Conservation (phyloP, 2,113 vertebrate genomes). For the Oenanthe oenanthe region DNA sequence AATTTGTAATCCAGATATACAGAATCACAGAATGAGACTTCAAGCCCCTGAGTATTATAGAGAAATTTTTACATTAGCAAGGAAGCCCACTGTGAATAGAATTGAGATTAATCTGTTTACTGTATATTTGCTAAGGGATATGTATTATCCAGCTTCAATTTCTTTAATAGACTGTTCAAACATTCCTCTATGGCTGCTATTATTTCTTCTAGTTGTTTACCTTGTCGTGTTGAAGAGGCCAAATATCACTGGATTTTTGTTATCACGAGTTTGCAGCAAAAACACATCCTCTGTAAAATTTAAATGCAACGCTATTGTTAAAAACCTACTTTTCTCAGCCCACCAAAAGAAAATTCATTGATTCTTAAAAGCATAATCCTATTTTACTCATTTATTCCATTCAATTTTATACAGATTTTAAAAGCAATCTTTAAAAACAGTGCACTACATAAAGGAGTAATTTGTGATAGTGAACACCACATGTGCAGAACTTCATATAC, state of each 20-base stretch:
- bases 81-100: neutral
- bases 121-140: neutral
- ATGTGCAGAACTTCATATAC: neutral
- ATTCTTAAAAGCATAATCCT: neutral
- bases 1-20: neutral
- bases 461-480: neutral
- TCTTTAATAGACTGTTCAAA: neutral
- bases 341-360: neutral
- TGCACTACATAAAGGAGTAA: neutral
- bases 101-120: neutral
- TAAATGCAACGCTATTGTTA: neutral
- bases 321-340: neutral
- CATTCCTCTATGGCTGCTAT: neutral
- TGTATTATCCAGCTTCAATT: neutral
- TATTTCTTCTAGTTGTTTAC: conserved; percentile 68
- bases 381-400: neutral
- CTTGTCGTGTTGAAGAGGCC: conserved; percentile 97
- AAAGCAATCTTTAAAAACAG: neutral
- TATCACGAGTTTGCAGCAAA: conserved; percentile 89
- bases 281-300: conserved; percentile 91
- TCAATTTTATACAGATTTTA: neutral
- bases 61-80: neutral
- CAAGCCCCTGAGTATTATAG: neutral
- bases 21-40: neutral
- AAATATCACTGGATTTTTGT: conserved; percentile 94